phyloP scores from a whole-genome alignment of 2,888 invertebrate species.

The Asteroscopus sphinx region DNA sequence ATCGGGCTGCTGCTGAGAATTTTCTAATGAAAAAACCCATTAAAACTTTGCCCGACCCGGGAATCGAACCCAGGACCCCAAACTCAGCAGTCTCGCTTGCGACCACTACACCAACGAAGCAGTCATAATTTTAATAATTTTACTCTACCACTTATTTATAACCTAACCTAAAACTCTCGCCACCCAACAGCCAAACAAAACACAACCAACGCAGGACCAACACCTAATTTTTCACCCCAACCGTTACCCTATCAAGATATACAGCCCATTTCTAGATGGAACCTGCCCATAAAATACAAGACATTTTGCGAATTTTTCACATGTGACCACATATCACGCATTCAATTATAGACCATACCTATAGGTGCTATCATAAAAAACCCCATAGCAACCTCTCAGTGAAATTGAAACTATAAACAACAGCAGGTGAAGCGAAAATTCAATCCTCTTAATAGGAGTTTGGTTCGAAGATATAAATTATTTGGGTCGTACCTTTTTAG shows the following conservation, averaged over 20 bases:
- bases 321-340: conserved; percentile 51
- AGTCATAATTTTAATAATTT: too few species aligned
- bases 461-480: conserved; percentile 17
- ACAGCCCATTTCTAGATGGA: conserved; percentile 46
- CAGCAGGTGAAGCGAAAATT: conserved; percentile 61
- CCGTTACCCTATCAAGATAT: conserved; percentile 44
- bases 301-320: conserved; percentile 45
- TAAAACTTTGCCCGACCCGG: too few species aligned
- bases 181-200: too few species aligned
- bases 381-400: conserved; percentile 62
- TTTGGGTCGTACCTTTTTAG: not conserved
- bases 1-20: too few species aligned
- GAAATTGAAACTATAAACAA: conserved; percentile 67
- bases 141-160: too few species aligned
- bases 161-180: too few species aligned
- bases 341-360: conserved; percentile 31
- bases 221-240: conserved; percentile 34
- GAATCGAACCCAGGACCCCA: too few species aligned
- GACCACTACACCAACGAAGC: too few species aligned
- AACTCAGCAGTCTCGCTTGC: too few species aligned
- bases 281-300: conserved; percentile 48
- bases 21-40: too few species aligned
- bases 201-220: conserved; percentile 3
- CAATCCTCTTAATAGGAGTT: conserved; percentile 58
- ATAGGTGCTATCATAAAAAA: conserved; percentile 41